Evolutionary conservation across 2,797 vertebrate genomes (phyloP), one percentile per base, ranked within the genome.

Genomic region (Lepilemur ruficaudatus): DNA sequence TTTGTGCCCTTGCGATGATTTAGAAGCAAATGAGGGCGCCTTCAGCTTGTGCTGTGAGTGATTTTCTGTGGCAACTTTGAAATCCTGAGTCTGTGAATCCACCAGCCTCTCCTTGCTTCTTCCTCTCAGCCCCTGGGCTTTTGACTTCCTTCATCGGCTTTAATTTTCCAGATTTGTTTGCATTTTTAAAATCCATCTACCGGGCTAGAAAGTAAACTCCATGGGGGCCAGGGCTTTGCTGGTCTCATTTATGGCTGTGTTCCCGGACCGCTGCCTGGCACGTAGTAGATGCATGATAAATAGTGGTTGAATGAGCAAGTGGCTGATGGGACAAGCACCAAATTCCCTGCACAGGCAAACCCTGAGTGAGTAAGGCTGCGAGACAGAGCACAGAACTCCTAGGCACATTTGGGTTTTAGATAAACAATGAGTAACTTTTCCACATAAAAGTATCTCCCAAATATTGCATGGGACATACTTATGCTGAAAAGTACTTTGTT

Each of bases 101-200:
- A 7, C 15, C 17, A 14, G 52, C 12, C 2, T 7, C 46, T 9
- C 2, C 1, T 0, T 5, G 25, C 17, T 20, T 32, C 59, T 38
- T 2, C 8, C n/a, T 7, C 18, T 0, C 35, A 6, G 4, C 50
- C 32, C 43, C 25, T 1, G 1, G 7, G 1, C 57, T 20, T 28
- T 32, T 1, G 11, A 3, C 25, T 41, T 35, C 11, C n/a, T 14
- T 46, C 25, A 48, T 13, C 59, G 12, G 13, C 7, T 55, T 23
- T 9, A 18, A n/a, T 43, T 59, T 38, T 20, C 28, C 12, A 25
- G 10, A 22, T 48, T 13, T 35, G 22, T 25, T 57, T 11, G 1
- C 32, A 32, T 41, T n/a, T 17, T 43, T 23, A 57, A 57, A 23
- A 3, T 50, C n/a, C 18, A 20, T 7, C 18, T 63, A 7, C 23